These are phyloP conservation scores for Halcyon chelicuti DNA, from an alignment of 2,797 vertebrate species.

Conservation along the genomic window DNA sequence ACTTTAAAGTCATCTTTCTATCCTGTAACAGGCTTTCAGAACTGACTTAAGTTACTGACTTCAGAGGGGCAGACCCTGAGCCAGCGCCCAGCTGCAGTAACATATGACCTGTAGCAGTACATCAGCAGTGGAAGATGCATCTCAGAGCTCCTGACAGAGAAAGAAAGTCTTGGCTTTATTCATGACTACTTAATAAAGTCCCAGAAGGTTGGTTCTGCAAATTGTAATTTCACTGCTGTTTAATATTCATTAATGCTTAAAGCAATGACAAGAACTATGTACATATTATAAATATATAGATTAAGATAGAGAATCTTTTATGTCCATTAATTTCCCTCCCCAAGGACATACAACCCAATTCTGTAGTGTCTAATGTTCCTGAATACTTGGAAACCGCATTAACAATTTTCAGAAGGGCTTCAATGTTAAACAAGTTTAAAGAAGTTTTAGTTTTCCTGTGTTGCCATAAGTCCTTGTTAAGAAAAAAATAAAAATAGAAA, in stretches of 20 bases:
- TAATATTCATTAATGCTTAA: constrained; percentile 62
- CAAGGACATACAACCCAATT: constrained; percentile 23
- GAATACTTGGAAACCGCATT: constrained; percentile 15
- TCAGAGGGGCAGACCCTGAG: neutral
- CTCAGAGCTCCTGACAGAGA: neutral
- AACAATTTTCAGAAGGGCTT: constrained; percentile 11
- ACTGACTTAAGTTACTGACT: neutral
- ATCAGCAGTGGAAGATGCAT: accelerated
- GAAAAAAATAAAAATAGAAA: neutral
- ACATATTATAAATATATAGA: constrained; percentile 58
- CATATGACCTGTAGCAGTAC: neutral
- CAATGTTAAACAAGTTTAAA: constrained; percentile 6
- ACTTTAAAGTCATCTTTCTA: neutral
- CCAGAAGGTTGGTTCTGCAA: constrained; percentile 20
- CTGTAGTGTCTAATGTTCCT: constrained; percentile 1
- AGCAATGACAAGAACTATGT: constrained; percentile 50
- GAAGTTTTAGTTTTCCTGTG: neutral
- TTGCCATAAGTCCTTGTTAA: neutral
- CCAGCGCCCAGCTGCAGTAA: neutral
- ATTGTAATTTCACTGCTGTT: constrained; percentile 45
- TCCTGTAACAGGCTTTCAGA: neutral
- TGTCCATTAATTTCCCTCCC: constrained; percentile 45
- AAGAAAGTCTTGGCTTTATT: neutral
- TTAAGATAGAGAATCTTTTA: constrained; percentile 43
- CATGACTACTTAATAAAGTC: neutral